Evolutionary conservation across 2,888 invertebrate species (phyloP).

Genomic region (Sesamia inferens): DNA sequence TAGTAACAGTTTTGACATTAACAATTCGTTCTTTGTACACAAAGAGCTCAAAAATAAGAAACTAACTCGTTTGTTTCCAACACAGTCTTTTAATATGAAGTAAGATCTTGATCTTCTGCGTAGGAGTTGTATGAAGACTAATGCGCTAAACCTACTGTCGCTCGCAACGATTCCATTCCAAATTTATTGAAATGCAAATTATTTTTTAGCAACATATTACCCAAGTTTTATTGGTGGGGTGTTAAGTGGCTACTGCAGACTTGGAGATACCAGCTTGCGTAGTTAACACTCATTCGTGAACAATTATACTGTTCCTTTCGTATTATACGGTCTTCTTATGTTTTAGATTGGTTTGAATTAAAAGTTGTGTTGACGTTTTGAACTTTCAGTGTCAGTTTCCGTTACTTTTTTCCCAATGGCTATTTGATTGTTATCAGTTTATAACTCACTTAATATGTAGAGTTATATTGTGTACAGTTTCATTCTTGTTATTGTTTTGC

Average conservation of each 20-base stretch:
- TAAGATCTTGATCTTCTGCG: slow-evolving; percentile 10
- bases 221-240: slow-evolving; percentile 60
- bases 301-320: slow-evolving; percentile 34
- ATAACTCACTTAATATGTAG: background rate
- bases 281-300: slow-evolving; percentile 49
- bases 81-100: background rate
- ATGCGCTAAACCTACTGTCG: slow-evolving; percentile 3
- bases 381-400: slow-evolving; percentile 32
- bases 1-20: background rate
- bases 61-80: background rate
- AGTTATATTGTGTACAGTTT: background rate
- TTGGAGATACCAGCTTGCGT: slow-evolving; percentile 30
- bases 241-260: slow-evolving; percentile 43
- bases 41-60: background rate
- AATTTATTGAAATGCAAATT: slow-evolving; percentile 49
- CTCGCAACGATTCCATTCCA: slow-evolving; percentile 12
- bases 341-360: slow-evolving; percentile 40
- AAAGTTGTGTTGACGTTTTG: slow-evolving; percentile 32
- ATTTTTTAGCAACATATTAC: slow-evolving; percentile 57
- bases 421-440: slow-evolving; percentile 27
- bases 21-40: background rate
- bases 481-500: slow-evolving; percentile 1
- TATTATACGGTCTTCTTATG: slow-evolving; percentile 13
- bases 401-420: slow-evolving; percentile 9
- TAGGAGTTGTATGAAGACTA: slow-evolving; percentile 29